Base-by-base conservation (phyloP, 2,113 vertebrate species). In the Aspidoscelis tigris region DNA sequence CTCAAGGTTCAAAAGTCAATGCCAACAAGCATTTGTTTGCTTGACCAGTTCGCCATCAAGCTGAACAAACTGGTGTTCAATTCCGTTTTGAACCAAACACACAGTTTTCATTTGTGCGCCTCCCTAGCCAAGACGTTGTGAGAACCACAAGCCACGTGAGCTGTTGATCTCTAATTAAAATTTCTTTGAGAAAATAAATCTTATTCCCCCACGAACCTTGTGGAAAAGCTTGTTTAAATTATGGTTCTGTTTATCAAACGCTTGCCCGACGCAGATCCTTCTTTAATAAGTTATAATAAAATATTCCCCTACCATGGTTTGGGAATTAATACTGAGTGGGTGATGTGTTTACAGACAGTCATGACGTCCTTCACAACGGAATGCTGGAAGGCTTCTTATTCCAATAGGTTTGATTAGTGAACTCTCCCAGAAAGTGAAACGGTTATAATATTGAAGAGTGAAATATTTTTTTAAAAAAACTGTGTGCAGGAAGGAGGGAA, bases 211-310 rank as follows among this genome's bases (percentile, higher is more conserved):
- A 2, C 87, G 89, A 89, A 91, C 79, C 9, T 44, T 88, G 79
- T 0, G 9, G 87, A 91, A 78, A 58, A 89, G 66, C 68, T 4
- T 85, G 90, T 87, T 79, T 91, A 94, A 94, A 91, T 94, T 89
- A 93, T 89, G 90, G 91, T 79, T 88, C 86, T 33, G 83, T 94
- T 92, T 93, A 93, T 91, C 92, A 90, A 89, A 89, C 86, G 87
- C 85, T 91, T 91, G 91, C 91, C 91, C 91, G 81, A 84, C 70
- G 58, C 86, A 66, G 87, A 87, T 90, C 86, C 86, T 89, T 76
- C 89, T 87, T 91, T 91, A 93, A 94, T 94, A 93, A 93, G 81
- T 83, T 89, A 88, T 87, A 86, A 91, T 93, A 94, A 92, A 94
- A 94, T 90, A 91, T 94, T 91, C 33, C 88, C 91, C 90, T 89